A percentile compares a stretch with the other conserved stretches of the same genome.
Evolutionary conservation across 1,140 invertebrate genomes (phyloP).

Genomic region (Drosophila neocordata): DNA sequence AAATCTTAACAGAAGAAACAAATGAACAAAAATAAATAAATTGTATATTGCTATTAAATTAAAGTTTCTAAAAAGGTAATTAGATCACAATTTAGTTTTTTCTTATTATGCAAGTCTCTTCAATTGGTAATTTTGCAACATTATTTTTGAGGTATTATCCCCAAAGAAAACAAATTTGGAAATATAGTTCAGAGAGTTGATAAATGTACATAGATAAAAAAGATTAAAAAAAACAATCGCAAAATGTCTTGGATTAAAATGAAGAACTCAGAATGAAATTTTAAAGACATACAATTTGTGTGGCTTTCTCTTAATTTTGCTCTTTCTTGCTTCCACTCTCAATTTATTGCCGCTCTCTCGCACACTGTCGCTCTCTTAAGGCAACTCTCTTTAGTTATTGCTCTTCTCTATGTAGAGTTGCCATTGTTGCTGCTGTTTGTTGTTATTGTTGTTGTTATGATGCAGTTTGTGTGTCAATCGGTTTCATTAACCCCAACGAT

Average conservation of each 20-base stretch:
- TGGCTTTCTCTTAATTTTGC: neutral
- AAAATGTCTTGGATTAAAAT: neutral
- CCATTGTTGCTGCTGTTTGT: constrained; percentile 13
- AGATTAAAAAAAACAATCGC: neutral
- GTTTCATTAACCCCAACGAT: constrained; percentile 82
- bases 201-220: neutral
- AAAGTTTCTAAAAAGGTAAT: no score
- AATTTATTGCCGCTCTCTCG: neutral
- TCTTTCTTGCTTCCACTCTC: neutral
- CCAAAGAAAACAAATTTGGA: neutral
- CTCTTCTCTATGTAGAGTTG: neutral
- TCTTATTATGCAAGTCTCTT: no score
- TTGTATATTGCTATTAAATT: no score
- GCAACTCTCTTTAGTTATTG: constrained; percentile 13
- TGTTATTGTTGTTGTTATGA: constrained; percentile 50
- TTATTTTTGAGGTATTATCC: no score
- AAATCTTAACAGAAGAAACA: no score
- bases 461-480: constrained; percentile 82
- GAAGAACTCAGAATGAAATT: neutral
- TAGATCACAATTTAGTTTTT: no score
- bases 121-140: no score
- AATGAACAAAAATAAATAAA: no score
- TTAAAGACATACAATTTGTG: neutral
- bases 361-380: neutral
- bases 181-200: neutral